These are phyloP conservation scores for Rhinogobius similis DNA, from an alignment of 2,113 vertebrate genomes.

Conservation along the genomic window DNA sequence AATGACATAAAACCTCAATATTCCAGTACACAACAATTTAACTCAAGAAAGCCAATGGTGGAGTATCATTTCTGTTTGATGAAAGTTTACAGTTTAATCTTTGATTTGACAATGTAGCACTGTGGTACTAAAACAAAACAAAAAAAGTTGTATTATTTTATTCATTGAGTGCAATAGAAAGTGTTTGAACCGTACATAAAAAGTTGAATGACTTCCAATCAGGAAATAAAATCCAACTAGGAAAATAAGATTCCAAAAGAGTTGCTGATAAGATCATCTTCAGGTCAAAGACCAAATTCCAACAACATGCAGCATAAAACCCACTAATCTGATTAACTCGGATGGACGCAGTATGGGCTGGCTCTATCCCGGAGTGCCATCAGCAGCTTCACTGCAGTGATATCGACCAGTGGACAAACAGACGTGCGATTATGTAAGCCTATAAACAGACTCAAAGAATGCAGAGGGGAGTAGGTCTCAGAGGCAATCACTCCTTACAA, in stretches of 20 bases:
- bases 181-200: no score
- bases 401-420: constrained; percentile 37
- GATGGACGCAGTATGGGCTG: constrained; percentile 2
- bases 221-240: neutral
- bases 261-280: constrained; percentile 17
- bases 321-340: constrained; percentile 6
- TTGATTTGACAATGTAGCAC: no score
- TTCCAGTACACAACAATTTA: neutral
- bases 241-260: neutral
- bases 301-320: constrained; percentile 8
- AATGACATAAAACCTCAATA: neutral
- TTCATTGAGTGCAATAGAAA: no score
- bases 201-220: neutral
- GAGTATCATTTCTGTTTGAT: no score
- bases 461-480: constrained; percentile 49
- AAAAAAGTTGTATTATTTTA: neutral
- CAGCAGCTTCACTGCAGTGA: neutral
- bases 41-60: neutral
- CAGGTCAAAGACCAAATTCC: constrained; percentile 42
- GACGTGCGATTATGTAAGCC: constrained; percentile 34
- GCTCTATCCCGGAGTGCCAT: constrained; percentile 8
- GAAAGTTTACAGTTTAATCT: no score
- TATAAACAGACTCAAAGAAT: constrained; percentile 53
- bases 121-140: no score
- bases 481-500: constrained; percentile 23